Evolutionary conservation across 2,797 vertebrate genomes (phyloP), one percentile per base, ranked within the genome.

Genomic region (Bucorvus abyssinicus): DNA sequence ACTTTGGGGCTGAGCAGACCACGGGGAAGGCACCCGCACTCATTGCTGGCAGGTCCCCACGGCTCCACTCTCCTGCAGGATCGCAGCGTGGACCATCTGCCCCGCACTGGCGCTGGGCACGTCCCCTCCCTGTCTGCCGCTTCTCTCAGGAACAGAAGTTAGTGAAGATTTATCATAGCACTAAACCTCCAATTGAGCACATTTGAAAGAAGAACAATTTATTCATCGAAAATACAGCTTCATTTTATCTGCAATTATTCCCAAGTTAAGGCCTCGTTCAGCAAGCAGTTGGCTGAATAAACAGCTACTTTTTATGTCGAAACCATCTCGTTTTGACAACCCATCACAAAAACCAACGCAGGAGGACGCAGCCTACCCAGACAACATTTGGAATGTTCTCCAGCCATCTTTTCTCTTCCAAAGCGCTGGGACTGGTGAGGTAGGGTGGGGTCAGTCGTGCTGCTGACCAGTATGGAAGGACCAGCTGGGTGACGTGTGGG

Each of bases 161-260:
- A 91, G 93, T 50, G 64, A 94, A 88, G 90, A 96, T 96, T 96
- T 95, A 96, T 94, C 91, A 71, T 45, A n/a, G 89, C 57, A 94
- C 64, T 96, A 96, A 96, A 96, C 60, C 81, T 93, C 87, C 74
- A 80, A 95, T 61, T 86, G 89, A 94, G 65, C 89, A 96, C 82
- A 90, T 96, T 90, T 88, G 79, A 96, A 96, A 94, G 79, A 85
- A 91, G 84, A 96, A 94, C 76, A 93, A 96, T 96, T 96, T 96
- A 96, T 94, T 94, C 49, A 90, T 95, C 94, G 93, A 86, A 96
- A 95, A 94, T 88, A 95, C 26, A 85, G 89, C 91, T 96, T 91
- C 24, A 0, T 94, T 95, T 96, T 94, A 94, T 85, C 84, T 78
- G 91, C 87, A 96, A 91, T 96, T 96, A 95, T 95, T 91, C 87